Evolutionary conservation across 2,888 invertebrate species (phyloP), one percentile per base, ranked within the genome.

Genomic region (Eupithecia exiguata): DNA sequence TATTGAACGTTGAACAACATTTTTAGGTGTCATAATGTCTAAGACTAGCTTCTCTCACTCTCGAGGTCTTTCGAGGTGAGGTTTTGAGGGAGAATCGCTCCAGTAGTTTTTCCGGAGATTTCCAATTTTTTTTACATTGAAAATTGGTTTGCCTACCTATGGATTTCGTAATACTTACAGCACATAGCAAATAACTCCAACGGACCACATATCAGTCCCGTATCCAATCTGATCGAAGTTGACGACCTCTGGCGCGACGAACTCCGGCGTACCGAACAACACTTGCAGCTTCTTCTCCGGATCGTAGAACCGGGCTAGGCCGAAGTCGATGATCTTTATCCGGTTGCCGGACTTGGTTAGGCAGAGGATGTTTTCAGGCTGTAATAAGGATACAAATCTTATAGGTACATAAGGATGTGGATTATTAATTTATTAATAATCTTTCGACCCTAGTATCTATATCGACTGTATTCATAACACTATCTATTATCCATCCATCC

Each of bases 301-400:
- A 89, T 98, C 98, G 88, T 97, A 99, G 89, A 97, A 97, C 83
- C 99, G 95, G 5, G 99, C 99, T 80, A 99, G 94, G 12, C 99
- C 99, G 89, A 99, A 99, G 93, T 99, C 99, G 83, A 99, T 99
- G 84, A 99, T 98, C 95, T 99, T 99, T 84, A 99, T 98, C 82
- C 99, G 96, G 93, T 99, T 99, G n/a, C 99, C 99, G 69, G 98
- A 96, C 88, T 98, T 97, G 74, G 99, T 98, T 36, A 99, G 95
- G 86, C 99, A 99, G 69, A 99, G 95, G 83, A 99, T 99, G 91
- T 99, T 99, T 93, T 99, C 99, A 14, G 99, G 99, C 97, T 99
- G 95, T 71, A 74, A 90, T 89, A 77, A 78, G 80, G 79, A 67
- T 79, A 77, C 74, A 38, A 21, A 61, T 16, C 38, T 38, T 16